Conservation (phyloP, 2,797 vertebrate species). For the Enteromius argenteus region DNA sequence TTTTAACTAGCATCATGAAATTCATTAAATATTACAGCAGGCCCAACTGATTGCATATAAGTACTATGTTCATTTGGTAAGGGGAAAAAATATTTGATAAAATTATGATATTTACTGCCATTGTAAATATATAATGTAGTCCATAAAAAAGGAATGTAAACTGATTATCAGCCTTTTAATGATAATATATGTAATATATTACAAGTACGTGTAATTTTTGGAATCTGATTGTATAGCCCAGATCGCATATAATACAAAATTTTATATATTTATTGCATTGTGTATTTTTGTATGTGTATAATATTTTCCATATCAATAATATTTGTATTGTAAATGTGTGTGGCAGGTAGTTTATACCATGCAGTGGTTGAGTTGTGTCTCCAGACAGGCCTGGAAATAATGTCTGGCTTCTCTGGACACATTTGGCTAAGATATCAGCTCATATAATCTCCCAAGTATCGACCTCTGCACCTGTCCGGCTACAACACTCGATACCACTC, state of each 20-base stretch:
- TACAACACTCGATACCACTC: slow-evolving; percentile 72
- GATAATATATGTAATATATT: not conserved
- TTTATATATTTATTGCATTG: not conserved
- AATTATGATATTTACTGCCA: not conserved
- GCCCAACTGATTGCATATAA: not conserved
- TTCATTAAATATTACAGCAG: not conserved
- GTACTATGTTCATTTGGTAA: not conserved
- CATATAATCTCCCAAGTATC: slow-evolving; percentile 64
- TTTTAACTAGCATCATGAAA: not conserved
- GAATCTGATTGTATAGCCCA: not conserved
- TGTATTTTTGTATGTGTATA: not conserved
- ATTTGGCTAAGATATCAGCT: slow-evolving; percentile 60
- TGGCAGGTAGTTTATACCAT: not conserved
- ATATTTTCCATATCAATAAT: too few relatives aligned
- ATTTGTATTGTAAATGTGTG: not conserved
- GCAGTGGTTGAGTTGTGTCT: not conserved
- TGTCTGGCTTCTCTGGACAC: slow-evolving; percentile 49
- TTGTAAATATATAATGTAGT: not conserved
- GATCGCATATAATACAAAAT: not conserved
- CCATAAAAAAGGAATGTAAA: not conserved
- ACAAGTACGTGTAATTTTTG: not conserved
- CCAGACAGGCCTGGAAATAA: slow-evolving; percentile 40
- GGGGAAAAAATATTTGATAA: not conserved
- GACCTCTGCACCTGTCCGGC: slow-evolving; percentile 76
- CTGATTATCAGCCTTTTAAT: not conserved